These are phyloP conservation scores for Micrasema longulum DNA, from an alignment of 1,140 invertebrate species.

Conservation along the genomic window DNA sequence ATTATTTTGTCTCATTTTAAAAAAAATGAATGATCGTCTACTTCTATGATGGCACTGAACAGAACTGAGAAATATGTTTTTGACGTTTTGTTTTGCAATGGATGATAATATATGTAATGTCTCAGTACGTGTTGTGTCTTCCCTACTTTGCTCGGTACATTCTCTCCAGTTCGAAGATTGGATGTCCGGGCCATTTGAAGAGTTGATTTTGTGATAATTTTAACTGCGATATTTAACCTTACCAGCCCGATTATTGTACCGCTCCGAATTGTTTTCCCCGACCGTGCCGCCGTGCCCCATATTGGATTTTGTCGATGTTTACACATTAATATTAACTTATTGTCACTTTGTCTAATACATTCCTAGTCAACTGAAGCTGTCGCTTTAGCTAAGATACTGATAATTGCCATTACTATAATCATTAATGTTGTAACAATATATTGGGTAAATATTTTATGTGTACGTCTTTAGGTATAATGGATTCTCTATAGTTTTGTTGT, in stretches of 20 bases:
- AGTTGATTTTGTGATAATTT: conserved; percentile 29
- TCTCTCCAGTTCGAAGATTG: too few species aligned
- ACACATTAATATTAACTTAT: conserved; percentile 41
- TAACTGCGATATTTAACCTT: neutral
- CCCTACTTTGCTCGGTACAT: neutral
- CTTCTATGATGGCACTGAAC: too few species aligned
- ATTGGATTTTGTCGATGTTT: conserved; percentile 50
- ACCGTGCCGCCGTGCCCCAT: conserved; percentile 42
- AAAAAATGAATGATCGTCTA: too few species aligned
- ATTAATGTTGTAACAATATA: conserved; percentile 17
- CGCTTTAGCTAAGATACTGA: conserved; percentile 45
- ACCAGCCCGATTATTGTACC: neutral
- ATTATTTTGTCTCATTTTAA: too few species aligned
- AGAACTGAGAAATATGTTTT: too few species aligned
- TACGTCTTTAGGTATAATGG: conserved; percentile 6
- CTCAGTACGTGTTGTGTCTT: neutral
- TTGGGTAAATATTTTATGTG: conserved; percentile 26
- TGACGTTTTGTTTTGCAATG: too few species aligned
- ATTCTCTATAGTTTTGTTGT: conserved; percentile 1
- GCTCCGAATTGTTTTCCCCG: conserved; percentile 11
- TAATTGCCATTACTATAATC: conserved; percentile 31
- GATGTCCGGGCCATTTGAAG: neutral
- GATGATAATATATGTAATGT: too few species aligned
- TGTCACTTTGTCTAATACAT: conserved; percentile 51
- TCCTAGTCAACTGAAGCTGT: conserved; percentile 52